Evolutionary conservation across 2,888 invertebrate species (phyloP).

Genomic region (Desoria tigrina): DNA sequence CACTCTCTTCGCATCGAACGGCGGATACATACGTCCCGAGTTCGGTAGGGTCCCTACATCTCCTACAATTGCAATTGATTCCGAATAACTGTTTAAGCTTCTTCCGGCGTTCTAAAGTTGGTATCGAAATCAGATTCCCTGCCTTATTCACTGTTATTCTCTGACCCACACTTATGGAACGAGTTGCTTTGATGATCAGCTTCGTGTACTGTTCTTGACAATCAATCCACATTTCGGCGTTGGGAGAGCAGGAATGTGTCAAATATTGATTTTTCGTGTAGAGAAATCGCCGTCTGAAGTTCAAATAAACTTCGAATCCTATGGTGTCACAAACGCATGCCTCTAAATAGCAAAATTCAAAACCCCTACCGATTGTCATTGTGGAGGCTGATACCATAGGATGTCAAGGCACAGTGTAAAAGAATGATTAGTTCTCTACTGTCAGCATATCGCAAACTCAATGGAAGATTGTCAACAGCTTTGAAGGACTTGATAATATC

Average conservation of each 20-base stretch:
- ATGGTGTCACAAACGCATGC: too few relatives aligned
- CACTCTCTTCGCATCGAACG: slow-evolving; percentile 20
- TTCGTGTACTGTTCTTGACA: slow-evolving; percentile 13
- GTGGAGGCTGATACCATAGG: not conserved
- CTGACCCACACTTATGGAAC: slow-evolving; percentile 18
- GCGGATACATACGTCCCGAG: slow-evolving; percentile 21
- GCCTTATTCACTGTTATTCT: slow-evolving; percentile 13
- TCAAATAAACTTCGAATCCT: too few relatives aligned
- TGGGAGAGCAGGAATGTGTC: slow-evolving; percentile 28
- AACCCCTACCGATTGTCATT: too few relatives aligned
- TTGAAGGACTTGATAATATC: slow-evolving; percentile 5
- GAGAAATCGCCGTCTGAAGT: slow-evolving; percentile 11
- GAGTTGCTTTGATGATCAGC: slow-evolving; percentile 15
- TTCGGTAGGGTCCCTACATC: slow-evolving; percentile 26
- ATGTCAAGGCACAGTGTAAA: slow-evolving; percentile 4
- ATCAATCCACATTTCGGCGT: slow-evolving; percentile 32
- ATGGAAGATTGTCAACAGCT: slow-evolving; percentile 5
- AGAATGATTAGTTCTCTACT: slow-evolving; percentile 17
- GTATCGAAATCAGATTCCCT: slow-evolving; percentile 4
- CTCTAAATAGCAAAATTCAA: too few relatives aligned
- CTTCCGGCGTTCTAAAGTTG: slow-evolving; percentile 18
- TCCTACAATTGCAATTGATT: slow-evolving; percentile 18
- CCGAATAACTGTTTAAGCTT: slow-evolving; percentile 10
- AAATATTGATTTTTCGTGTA: slow-evolving; percentile 16
- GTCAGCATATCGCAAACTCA: not conserved